A percentile compares a stretch with the other conserved stretches of the same genome.
These are phyloP conservation scores for Nomada hirtipes DNA, from an alignment of 2,888 invertebrate genomes.

Conservation along the genomic window DNA sequence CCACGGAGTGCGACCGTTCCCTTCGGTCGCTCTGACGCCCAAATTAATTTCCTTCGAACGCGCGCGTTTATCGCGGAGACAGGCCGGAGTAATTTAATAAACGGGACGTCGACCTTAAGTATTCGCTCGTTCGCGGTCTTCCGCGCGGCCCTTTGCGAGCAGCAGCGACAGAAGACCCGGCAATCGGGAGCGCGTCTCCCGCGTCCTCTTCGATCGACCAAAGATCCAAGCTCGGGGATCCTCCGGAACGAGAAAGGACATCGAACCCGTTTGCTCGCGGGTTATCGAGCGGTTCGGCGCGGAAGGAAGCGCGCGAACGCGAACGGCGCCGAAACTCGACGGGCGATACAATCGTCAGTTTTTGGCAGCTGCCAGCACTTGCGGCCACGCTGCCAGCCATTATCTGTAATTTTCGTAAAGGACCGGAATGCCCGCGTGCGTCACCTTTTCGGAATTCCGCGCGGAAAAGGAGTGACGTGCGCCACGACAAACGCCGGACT, in stretches of 20 bases:
- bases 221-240: neutral
- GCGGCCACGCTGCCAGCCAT: constrained; percentile 48
- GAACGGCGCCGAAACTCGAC: constrained; percentile 11
- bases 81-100: constrained; percentile 54
- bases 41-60: constrained; percentile 46
- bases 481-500: neutral
- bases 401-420: constrained; percentile 64
- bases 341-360: constrained; percentile 46
- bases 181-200: neutral
- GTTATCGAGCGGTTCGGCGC: neutral
- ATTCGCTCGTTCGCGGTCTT: constrained; percentile 32
- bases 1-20: neutral
- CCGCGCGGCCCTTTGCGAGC: neutral
- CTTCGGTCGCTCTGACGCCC: constrained; percentile 9
- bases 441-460: constrained; percentile 33
- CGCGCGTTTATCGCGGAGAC: constrained; percentile 28
- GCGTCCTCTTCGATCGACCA: neutral
- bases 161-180: too few relatives aligned
- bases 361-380: constrained; percentile 62
- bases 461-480: constrained; percentile 38
- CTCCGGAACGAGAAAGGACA: neutral
- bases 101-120: constrained; percentile 50
- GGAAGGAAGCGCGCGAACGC: neutral
- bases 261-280: neutral
- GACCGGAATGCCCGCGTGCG: constrained; percentile 38